Evolutionary conservation across 2,888 invertebrate genomes (phyloP).

Genomic region (Coleophora flavipennella): DNA sequence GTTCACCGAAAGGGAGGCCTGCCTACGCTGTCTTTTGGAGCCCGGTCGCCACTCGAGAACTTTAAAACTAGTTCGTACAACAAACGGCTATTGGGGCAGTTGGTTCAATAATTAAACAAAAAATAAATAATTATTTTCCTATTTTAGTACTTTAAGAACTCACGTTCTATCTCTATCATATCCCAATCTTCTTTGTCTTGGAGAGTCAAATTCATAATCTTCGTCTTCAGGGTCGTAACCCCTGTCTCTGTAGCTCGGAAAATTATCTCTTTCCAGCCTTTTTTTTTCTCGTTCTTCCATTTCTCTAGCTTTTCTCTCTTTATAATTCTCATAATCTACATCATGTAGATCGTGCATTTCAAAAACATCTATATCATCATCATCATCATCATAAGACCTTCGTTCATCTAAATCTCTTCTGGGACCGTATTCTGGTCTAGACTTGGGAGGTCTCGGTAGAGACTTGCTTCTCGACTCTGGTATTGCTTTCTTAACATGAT

Average conservation of each 20-base stretch:
- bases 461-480: slow-evolving; percentile 50
- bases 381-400: slow-evolving; percentile 41
- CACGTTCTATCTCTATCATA: slow-evolving; percentile 36
- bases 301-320: slow-evolving; percentile 52
- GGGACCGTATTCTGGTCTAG: slow-evolving; percentile 44
- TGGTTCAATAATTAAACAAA: too few relatives aligned
- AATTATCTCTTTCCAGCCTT: slow-evolving; percentile 32
- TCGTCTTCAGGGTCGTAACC: slow-evolving; percentile 62
- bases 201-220: slow-evolving; percentile 51
- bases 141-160: neutral
- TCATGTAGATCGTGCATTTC: slow-evolving; percentile 61
- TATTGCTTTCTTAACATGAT: slow-evolving; percentile 44
- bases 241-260: slow-evolving; percentile 30
- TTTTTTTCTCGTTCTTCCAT: slow-evolving; percentile 35
- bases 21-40: too few relatives aligned
- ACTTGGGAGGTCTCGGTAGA: slow-evolving; percentile 45
- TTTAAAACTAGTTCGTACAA: too few relatives aligned
- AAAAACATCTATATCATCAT: slow-evolving; percentile 38
- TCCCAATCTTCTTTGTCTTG: slow-evolving; percentile 30
- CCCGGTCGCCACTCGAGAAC: too few relatives aligned
- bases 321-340: slow-evolving; percentile 62
- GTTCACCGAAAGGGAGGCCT: too few relatives aligned
- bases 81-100: too few relatives aligned
- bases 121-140: too few relatives aligned
- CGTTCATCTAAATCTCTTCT: slow-evolving; percentile 41